Conservation (phyloP, 2,797 vertebrate species). For the Onychomys torridus region DNA sequence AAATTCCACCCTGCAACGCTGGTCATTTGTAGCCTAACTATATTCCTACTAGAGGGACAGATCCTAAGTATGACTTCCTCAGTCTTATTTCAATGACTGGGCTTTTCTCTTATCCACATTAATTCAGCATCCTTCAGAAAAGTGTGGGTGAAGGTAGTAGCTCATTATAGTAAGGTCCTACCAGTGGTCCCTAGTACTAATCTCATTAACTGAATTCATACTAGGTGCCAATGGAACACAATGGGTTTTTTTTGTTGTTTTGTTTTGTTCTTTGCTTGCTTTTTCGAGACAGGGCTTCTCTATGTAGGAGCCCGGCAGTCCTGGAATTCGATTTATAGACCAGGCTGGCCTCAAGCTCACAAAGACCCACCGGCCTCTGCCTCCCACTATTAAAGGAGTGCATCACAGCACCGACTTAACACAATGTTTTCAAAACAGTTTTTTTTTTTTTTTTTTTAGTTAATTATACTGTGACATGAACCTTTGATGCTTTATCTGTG, state of each 20-base stretch:
- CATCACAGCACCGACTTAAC: neutral
- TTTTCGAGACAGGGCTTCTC: neutral
- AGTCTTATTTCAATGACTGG: neutral
- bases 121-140: neutral
- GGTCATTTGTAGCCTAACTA: neutral
- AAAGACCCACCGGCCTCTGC: neutral
- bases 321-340: neutral
- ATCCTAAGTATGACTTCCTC: neutral
- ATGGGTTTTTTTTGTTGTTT: neutral
- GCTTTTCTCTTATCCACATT: neutral
- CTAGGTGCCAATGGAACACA: neutral
- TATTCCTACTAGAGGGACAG: neutral
- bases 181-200: neutral
- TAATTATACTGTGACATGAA: conserved; percentile 2
- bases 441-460: neutral
- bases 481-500: conserved; percentile 37
- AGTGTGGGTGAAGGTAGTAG: neutral
- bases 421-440: neutral
- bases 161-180: neutral
- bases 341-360: neutral
- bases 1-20: neutral
- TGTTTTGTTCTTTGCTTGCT: neutral
- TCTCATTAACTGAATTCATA: conserved; percentile 33
- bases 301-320: neutral
- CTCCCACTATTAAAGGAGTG: neutral